These are phyloP conservation scores for Girardia tigrina DNA, from an alignment of 2,888 invertebrate species.

Conservation along the genomic window DNA sequence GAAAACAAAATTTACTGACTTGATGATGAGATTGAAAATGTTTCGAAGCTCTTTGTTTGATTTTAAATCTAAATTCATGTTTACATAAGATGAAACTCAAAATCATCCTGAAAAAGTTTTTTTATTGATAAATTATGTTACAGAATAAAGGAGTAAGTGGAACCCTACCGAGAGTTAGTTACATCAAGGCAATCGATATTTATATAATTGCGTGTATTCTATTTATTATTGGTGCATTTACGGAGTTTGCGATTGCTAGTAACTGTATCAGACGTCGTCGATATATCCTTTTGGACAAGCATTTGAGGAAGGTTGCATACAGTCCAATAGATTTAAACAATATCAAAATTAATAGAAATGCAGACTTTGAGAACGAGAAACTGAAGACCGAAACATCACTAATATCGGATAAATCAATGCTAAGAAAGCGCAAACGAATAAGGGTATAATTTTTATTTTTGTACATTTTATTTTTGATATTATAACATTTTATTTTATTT, in stretches of 20 bases:
- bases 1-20: too few species aligned
- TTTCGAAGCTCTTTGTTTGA: too few species aligned
- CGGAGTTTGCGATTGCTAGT: conserved; percentile 36
- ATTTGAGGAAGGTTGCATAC: not conserved
- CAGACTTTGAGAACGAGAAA: not conserved
- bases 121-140: too few species aligned
- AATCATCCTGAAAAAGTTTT: too few species aligned
- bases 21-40: too few species aligned
- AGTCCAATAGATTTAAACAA: not conserved
- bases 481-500: too few species aligned
- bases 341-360: not conserved
- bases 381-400: not conserved
- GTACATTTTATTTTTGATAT: too few species aligned
- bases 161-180: conserved; percentile 33
- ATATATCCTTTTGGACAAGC: not conserved
- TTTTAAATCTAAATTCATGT: too few species aligned
- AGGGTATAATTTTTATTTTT: too few species aligned
- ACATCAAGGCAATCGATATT: conserved; percentile 37
- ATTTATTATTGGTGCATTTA: conserved; percentile 36
- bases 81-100: too few species aligned
- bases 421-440: not conserved
- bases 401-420: not conserved
- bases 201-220: conserved; percentile 37
- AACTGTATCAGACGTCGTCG: conserved; percentile 10
- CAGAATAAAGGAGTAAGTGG: conserved; percentile 21